Percentiles rank a stretch among this genome's conserved stretches.
Conservation (phyloP, 35 echinoderm and acorn worm species). For the Anneissia japonica region DNA sequence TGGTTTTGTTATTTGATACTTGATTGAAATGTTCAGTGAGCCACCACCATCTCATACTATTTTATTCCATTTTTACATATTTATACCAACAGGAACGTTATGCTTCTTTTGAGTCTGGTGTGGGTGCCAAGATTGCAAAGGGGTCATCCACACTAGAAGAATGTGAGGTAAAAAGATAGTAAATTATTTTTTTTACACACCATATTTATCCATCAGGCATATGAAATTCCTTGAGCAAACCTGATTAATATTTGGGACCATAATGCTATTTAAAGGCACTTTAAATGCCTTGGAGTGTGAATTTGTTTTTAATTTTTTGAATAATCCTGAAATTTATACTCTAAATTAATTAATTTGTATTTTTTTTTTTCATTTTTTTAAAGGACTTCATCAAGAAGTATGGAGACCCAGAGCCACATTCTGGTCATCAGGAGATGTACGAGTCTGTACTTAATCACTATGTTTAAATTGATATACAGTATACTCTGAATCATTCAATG, state of each 20-base stretch:
- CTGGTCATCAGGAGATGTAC: conserved; percentile 88
- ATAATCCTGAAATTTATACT: not conserved
- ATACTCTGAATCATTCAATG: too few species aligned
- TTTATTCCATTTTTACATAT: too few species aligned
- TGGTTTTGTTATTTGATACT: too few species aligned
- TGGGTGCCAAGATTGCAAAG: conserved; percentile 74
- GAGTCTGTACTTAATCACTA: conserved; percentile 84
- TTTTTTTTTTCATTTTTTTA: conserved; percentile 10
- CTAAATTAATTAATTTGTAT: too few species aligned
- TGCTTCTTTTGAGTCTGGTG: conserved; percentile 49
- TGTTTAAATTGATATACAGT: conserved; percentile 55
- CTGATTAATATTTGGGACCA: not conserved
- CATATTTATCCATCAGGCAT: not conserved
- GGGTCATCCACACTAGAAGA: conserved; percentile 75
- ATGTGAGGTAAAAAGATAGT: conserved; percentile 55
- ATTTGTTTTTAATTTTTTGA: not conserved
- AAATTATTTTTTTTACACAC: not conserved
- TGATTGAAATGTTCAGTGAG: too few species aligned
- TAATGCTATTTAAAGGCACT: not conserved
- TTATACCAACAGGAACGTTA: conserved; percentile 80
- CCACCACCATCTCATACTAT: too few species aligned
- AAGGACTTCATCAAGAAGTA: conserved; percentile 71
- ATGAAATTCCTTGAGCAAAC: not conserved
- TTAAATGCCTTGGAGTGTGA: not conserved
- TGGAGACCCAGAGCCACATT: conserved; percentile 64